Evolutionary conservation across 2,888 invertebrate genomes (phyloP).

Genomic region (Eledone cirrhosa): DNA sequence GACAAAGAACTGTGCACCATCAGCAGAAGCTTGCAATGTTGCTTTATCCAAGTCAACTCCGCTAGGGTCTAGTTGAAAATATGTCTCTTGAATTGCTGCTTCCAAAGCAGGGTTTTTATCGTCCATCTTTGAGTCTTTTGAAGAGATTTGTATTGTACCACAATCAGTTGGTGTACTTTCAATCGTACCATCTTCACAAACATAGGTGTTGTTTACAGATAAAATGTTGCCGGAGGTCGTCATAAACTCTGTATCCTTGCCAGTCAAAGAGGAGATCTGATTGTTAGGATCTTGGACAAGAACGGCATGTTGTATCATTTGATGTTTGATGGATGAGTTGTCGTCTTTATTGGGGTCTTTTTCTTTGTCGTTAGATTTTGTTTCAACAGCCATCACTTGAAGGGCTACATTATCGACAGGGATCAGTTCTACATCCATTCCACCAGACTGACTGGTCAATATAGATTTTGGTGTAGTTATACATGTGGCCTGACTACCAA

Average conservation of each 20-base stretch:
- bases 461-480: slow-evolving; percentile 5
- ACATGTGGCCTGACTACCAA: background rate
- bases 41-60: slow-evolving; percentile 4
- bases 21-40: slow-evolving; percentile 10
- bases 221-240: background rate
- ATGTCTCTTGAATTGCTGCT: slow-evolving; percentile 14
- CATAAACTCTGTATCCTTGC: slow-evolving; percentile 17
- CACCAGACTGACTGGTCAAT: background rate
- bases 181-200: background rate
- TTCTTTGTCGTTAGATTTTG: slow-evolving; percentile 12
- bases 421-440: slow-evolving; percentile 19
- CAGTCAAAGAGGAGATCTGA: background rate
- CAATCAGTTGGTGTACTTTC: background rate
- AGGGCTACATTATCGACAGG: slow-evolving; percentile 19
- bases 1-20: slow-evolving; percentile 20
- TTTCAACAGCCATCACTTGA: slow-evolving; percentile 25
- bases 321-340: background rate
- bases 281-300: slow-evolving; percentile 9
- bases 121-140: slow-evolving; percentile 12
- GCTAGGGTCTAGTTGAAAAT: slow-evolving; percentile 4
- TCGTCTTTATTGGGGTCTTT: background rate
- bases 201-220: slow-evolving; percentile 19
- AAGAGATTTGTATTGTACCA: slow-evolving; percentile 9
- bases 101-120: slow-evolving; percentile 12
- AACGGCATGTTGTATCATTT: slow-evolving; percentile 11